Base-by-base conservation (phyloP, 2,797 vertebrate species). In the Sebastiscus albofasciatus region DNA sequence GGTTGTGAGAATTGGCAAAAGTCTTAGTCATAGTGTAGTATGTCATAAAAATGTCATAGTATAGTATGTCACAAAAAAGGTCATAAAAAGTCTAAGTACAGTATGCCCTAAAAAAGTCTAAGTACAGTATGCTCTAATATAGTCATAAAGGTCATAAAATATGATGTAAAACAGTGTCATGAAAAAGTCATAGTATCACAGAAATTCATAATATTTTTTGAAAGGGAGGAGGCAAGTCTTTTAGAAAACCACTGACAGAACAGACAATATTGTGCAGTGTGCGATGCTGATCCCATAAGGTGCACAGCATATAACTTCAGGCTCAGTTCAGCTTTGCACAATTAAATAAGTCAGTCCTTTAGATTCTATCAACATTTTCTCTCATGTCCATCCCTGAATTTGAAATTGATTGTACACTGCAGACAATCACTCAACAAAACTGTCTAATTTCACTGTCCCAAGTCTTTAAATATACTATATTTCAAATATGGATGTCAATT, bases 401-500 rank as follows among this genome's bases (percentile, higher is more conserved):
- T 67, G 0, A 13, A 58, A 13, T 33, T 27, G 1, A 20, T n/a
- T 54, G 4, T 29, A 18, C 16, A 52, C 24, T 52, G 31, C 65
- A 20, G 29, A 49, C 27, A 20, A 8, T n/a, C 20, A 4, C 49
- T 6, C 60, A 34, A 36, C 39, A 31, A 13, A 33, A 33, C 33
- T 52, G 24, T 54, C 8, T 5, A 55, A 33, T 26, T 8, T 36
- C 11, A 59, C 10, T 8, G 67, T 61, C 36, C 60, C 2, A 11
- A 52, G 33, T 64, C 16, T 73, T 56, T 20, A 59, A 67, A 66
- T 61, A 6, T 67, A 27, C 4, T 36, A 26, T 26, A 49, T 66
- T 60, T 75, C 49, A 24, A 26, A 59, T 12, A 27, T 75, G 16
- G 52, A n/a, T 65, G 20, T 79, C 34, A 66, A n/a, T 72, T 71